Conservation (phyloP, 2,113 vertebrate genomes). For the Thamnophis sirtalis region DNA sequence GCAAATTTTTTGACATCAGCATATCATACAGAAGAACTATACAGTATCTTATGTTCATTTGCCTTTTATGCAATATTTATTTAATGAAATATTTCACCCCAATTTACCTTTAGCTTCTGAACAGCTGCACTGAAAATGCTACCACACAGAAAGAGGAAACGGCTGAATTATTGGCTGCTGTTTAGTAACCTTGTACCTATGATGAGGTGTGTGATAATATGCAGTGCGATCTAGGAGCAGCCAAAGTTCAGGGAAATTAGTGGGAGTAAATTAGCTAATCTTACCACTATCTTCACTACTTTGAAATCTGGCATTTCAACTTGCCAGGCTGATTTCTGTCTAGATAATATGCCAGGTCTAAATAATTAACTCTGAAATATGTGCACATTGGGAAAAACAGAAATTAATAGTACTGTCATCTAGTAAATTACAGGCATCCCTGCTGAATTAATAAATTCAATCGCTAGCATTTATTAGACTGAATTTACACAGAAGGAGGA, state of each 20-base stretch:
- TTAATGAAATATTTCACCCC: not conserved
- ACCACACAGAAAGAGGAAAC: not conserved
- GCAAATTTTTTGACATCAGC: not conserved
- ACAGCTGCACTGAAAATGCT: not conserved
- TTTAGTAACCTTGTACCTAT: not conserved
- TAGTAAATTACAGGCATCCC: conserved; percentile 14
- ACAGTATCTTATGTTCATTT: not conserved
- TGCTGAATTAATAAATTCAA: conserved; percentile 17
- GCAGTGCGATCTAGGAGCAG: not conserved
- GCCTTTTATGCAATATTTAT: not conserved
- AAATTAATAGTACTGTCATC: conserved; percentile 14
- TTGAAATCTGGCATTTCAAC: conserved; percentile 2
- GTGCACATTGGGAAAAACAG: conserved; percentile 1
- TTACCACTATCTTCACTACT: not conserved
- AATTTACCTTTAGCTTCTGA: not conserved
- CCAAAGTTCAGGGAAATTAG: not conserved
- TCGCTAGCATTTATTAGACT: not conserved
- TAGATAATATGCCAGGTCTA: not conserved
- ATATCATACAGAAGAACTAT: not conserved
- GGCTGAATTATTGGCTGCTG: not conserved
- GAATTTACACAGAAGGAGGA: conserved; percentile 2
- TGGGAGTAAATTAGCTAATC: not conserved
- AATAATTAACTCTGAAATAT: not conserved
- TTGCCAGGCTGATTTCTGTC: not conserved
- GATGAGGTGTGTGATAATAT: not conserved